Evolutionary conservation across 2,797 vertebrate genomes (phyloP), one percentile per base, ranked within the genome.

Genomic region (Aeoliscus strigatus): DNA sequence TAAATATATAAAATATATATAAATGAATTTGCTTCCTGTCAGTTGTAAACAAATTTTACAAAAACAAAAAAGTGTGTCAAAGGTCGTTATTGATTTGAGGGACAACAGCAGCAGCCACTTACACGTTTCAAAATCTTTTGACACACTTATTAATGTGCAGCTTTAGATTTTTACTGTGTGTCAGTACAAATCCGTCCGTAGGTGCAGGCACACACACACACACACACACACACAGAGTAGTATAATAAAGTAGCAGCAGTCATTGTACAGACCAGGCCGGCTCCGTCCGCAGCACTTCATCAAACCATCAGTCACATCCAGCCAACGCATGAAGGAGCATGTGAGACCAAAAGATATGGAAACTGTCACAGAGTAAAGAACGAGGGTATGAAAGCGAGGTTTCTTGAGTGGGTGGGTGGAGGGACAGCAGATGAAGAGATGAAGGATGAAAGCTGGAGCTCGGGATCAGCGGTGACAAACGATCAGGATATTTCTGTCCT

Each of bases 401-500:
- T n/a, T n/a, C n/a, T n/a, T n/a, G 13, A 51, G 60, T 36, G 68
- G 45, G 55, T 1, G 30, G 43, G 27, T 14, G 17, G 27, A 17
- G 23, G 27, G 34, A 36, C 47, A 39, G 64, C n/a, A 24, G 47
- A 54, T n/a, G 27, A 21, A 24, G 46, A 71, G 66, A 69, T 65
- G 40, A 77, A 39, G 66, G 57, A 82, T 71, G 66, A 68, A 69
- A 51, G 53, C 46, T 56, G 63, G 54, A 52, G 39, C 33, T 18
- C 4, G 16, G 51, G 54, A 79, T 74, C 70, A 53, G 60, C 5
- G 33, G 51, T 78, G 80, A 84, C 80, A 82, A 83, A 86, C 17
- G 72, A 75, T 70, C 42, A 41, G 67, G 76, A 72, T 84, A 81
- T 85, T 84, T 85, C 66, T 28, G 64, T 78, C 64, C 70, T 44